These are phyloP conservation scores for Tetranychus truncatus DNA, from an alignment of 2,888 invertebrate genomes.

Conservation along the genomic window DNA sequence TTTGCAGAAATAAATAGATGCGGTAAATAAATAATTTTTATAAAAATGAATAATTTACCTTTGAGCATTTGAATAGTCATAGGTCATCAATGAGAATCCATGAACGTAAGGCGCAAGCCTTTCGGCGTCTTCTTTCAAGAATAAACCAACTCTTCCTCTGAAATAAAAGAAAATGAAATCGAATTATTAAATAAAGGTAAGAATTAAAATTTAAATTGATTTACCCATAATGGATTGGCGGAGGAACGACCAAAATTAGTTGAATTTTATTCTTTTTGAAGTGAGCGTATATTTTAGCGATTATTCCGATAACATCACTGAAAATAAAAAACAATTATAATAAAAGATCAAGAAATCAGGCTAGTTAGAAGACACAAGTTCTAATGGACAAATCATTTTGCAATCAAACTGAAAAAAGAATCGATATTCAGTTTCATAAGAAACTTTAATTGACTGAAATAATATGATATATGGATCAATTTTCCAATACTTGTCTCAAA, in stretches of 20 bases:
- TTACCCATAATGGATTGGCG: slow-evolving; percentile 36
- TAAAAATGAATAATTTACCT: slow-evolving; percentile 36
- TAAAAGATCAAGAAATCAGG: not conserved
- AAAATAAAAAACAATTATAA: slow-evolving; percentile 18
- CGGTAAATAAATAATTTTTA: not conserved
- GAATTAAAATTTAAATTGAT: not conserved
- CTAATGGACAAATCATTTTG: too few species aligned
- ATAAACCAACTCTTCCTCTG: slow-evolving; percentile 40
- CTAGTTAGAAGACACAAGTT: too few species aligned
- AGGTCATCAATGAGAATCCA: slow-evolving; percentile 87
- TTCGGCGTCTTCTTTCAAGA: slow-evolving; percentile 55
- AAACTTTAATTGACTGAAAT: not conserved
- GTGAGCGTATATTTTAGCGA: slow-evolving; percentile 28
- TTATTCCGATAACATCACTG: slow-evolving; percentile 32
- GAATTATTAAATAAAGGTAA: not conserved
- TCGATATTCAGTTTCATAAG: too few species aligned
- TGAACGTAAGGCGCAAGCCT: slow-evolving; percentile 54
- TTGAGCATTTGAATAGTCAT: slow-evolving; percentile 68
- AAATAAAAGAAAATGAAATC: slow-evolving; percentile 11
- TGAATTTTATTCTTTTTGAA: slow-evolving; percentile 26
- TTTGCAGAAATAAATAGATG: not conserved
- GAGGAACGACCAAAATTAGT: slow-evolving; percentile 57
- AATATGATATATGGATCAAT: too few species aligned
- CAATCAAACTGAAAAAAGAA: too few species aligned
- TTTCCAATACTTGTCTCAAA: too few species aligned